phyloP scores from a whole-genome alignment of 2,797 vertebrate genomes.

The Protosalanx chinensis region DNA sequence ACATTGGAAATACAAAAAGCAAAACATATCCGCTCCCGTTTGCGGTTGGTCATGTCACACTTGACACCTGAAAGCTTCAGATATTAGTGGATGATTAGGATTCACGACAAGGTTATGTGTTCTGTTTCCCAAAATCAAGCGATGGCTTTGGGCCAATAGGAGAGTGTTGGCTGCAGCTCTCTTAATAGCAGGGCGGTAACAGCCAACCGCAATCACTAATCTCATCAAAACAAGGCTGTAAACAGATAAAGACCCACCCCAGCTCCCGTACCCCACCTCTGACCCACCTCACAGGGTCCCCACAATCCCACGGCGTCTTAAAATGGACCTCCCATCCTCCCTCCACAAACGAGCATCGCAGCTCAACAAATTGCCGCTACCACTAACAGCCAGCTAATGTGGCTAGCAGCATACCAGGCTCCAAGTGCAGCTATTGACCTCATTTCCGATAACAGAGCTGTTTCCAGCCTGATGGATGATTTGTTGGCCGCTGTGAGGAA shows the following conservation, averaged over 20 bases:
- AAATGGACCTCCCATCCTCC: slow-evolving; percentile 21
- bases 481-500: slow-evolving; percentile 70
- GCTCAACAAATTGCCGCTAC: slow-evolving; percentile 61
- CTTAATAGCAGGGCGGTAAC: slow-evolving; percentile 85
- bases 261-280: slow-evolving; percentile 13
- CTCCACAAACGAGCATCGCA: slow-evolving; percentile 42
- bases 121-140: slow-evolving; percentile 50
- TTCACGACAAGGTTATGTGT: slow-evolving; percentile 48
- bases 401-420: slow-evolving; percentile 68
- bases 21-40: slow-evolving; percentile 29
- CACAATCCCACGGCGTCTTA: neutral
- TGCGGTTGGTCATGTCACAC: slow-evolving; percentile 47
- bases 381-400: slow-evolving; percentile 65
- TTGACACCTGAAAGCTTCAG: slow-evolving; percentile 49
- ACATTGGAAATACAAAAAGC: slow-evolving; percentile 11
- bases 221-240: slow-evolving; percentile 82
- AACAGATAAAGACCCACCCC: slow-evolving; percentile 78
- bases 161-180: slow-evolving; percentile 78
- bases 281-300: slow-evolving; percentile 2
- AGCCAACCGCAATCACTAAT: slow-evolving; percentile 82
- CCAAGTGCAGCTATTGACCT: slow-evolving; percentile 82
- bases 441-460: slow-evolving; percentile 81
- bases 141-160: slow-evolving; percentile 76
- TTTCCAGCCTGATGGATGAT: slow-evolving; percentile 77
- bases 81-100: slow-evolving; percentile 64